Percentiles rank a stretch among this genome's conserved stretches.
phyloP scores from a whole-genome alignment of 2,113 vertebrate genomes.

The Larimichthys polyactis region DNA sequence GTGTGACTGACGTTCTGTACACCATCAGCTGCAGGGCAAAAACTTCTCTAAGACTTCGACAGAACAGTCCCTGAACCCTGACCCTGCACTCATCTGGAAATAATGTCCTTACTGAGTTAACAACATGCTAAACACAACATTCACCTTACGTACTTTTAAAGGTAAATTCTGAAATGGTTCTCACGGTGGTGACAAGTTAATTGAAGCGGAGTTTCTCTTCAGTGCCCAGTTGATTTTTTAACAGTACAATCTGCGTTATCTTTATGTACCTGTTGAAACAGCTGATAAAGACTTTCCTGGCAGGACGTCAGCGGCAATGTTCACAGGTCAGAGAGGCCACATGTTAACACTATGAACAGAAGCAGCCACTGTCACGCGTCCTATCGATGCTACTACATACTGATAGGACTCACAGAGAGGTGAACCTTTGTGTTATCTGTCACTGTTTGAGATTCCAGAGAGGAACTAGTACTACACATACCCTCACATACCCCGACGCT shows the following conservation, averaged over 20 bases:
- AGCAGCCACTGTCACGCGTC: slow-evolving; percentile 15
- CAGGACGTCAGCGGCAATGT: not conserved
- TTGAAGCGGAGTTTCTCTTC: not conserved
- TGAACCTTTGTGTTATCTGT: not conserved
- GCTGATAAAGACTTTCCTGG: slow-evolving; percentile 40
- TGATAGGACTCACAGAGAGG: not conserved
- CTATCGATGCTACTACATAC: slow-evolving; percentile 19
- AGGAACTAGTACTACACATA: slow-evolving; percentile 20
- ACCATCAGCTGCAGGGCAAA: too few species aligned
- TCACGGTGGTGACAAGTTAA: not conserved
- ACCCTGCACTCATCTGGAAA: too few species aligned
- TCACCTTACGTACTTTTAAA: too few species aligned
- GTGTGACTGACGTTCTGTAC: too few species aligned
- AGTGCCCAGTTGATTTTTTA: not conserved
- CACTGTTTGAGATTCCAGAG: slow-evolving; percentile 4
- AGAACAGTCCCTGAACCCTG: too few species aligned
- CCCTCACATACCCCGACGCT: slow-evolving; percentile 22
- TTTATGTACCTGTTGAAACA: not conserved
- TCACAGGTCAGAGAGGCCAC: slow-evolving; percentile 30
- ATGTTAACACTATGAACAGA: slow-evolving; percentile 15
- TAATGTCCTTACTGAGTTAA: too few species aligned
- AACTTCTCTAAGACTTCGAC: too few species aligned
- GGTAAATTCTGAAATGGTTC: not conserved
- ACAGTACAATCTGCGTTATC: not conserved
- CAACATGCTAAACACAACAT: too few species aligned